Base-by-base conservation (phyloP, 2,888 invertebrate species). In the Sturmia bella region DNA sequence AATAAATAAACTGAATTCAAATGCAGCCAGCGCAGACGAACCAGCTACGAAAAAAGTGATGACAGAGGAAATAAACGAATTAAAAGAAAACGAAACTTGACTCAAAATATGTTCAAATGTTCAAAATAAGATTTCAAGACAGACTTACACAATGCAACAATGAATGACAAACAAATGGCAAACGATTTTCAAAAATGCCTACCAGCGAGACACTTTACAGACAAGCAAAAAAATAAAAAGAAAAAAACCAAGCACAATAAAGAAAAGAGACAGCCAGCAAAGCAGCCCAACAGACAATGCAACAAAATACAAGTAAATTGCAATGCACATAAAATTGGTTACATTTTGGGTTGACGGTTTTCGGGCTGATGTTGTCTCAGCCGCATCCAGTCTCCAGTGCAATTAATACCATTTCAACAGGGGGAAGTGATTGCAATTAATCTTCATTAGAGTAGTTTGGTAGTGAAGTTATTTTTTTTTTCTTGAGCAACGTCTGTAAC, bases 391-490 rank as follows among this genome's bases (percentile, higher is more conserved):
- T 57, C 69, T 56, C 48, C 54, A 74, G 81, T 85, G 87, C 89
- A 88, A 89, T 88, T 88, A 88, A 88, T 88, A 87, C 89, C 85
- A 84, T 86, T 88, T 88, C 88, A 88, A 87, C 85, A 86, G 85
- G 77, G 88, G 86, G 86, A 87, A 87, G 89, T 86, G 88, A 89
- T 88, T 89, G 90, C 90, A 90, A 90, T 90, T 90, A 90, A 90
- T 90, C 90, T 90, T 90, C 90, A 90, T 90, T 90, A 90, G 86
- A 87, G 86, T 79, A 66, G 68, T 59, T 76, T 72, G 56, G 72
- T 70, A 69, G 77, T 77, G 63, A 66, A 68, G 73, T 45, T 72
- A 48, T 57, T 21, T 57, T 41, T 69, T 45, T 72, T 54, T 57
- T 21, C 61, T 41, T 69, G 17, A 48, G 19, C n/a, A n/a, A 45